phyloP scores from a whole-genome alignment of 2,797 vertebrate species.

The Eulemur mongoz region DNA sequence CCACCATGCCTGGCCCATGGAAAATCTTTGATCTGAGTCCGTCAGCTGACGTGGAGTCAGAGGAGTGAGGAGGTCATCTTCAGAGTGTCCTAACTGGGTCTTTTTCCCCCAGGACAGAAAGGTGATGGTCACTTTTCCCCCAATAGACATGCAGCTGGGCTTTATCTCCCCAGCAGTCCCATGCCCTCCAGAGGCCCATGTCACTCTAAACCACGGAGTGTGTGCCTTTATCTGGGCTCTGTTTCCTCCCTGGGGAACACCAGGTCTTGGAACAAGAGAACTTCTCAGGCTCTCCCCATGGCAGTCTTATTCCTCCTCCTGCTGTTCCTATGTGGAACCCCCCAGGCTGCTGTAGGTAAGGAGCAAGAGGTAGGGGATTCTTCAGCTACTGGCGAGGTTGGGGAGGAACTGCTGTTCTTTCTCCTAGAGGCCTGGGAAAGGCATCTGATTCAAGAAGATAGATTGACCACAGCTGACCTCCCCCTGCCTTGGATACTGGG shows the following conservation, averaged over 20 bases:
- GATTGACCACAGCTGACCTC: neutral
- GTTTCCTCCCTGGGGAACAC: constrained; percentile 47
- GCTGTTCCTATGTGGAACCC: neutral
- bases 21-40: neutral
- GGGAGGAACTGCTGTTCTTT: neutral
- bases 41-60: neutral
- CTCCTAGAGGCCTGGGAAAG: neutral
- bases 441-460: neutral
- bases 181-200: neutral
- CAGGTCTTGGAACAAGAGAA: neutral
- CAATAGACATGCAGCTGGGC: neutral
- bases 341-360: constrained; percentile 66
- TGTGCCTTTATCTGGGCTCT: constrained; percentile 57
- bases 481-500: neutral
- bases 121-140: neutral
- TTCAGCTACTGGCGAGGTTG: neutral
- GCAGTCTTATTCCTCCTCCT: constrained; percentile 24
- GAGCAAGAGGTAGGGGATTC: neutral
- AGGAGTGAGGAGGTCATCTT: neutral
- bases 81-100: neutral
- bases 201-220: neutral
- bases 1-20: neutral
- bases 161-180: constrained; percentile 51
- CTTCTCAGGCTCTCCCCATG: constrained; percentile 59
- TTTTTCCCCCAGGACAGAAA: neutral